phyloP scores from a whole-genome alignment of 2,113 vertebrate species.

The Cottus gobio region DNA sequence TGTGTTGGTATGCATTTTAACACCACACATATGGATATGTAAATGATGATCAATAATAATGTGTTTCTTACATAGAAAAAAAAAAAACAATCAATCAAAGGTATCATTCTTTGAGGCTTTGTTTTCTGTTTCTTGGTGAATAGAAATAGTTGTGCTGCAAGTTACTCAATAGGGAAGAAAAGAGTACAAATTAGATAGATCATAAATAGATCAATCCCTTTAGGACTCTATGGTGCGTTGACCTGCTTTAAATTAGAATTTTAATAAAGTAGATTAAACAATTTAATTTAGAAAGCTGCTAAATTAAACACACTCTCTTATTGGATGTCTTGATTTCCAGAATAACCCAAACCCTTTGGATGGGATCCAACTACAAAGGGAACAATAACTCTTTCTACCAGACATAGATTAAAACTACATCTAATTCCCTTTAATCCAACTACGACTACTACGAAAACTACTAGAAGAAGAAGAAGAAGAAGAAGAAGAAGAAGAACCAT shows the following conservation, averaged over 20 bases:
- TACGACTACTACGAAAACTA: too few relatives aligned
- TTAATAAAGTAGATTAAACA: neutral
- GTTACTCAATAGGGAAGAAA: neutral
- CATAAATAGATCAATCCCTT: neutral
- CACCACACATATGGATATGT: neutral
- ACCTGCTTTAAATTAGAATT: neutral
- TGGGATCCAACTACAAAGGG: conserved; percentile 50
- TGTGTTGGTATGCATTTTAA: neutral
- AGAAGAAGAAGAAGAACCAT: neutral
- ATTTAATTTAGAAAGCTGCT: neutral
- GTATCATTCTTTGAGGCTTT: neutral
- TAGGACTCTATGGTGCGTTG: neutral
- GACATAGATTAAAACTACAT: conserved; percentile 21
- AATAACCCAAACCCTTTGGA: conserved; percentile 52
- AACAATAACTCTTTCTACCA: conserved; percentile 51
- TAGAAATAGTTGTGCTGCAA: neutral
- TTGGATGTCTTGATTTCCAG: conserved; percentile 44
- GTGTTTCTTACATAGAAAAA: neutral
- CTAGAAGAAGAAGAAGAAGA: neutral
- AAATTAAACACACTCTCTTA: neutral
- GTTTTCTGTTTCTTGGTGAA: neutral
- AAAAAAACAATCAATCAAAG: neutral
- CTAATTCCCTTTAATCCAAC: neutral
- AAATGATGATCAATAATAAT: neutral
- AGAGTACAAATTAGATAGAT: neutral